A percentile compares a stretch with the other conserved stretches of the same genome.
Conservation (phyloP, 2,113 vertebrate genomes). For the Oriolus oriolus region DNA sequence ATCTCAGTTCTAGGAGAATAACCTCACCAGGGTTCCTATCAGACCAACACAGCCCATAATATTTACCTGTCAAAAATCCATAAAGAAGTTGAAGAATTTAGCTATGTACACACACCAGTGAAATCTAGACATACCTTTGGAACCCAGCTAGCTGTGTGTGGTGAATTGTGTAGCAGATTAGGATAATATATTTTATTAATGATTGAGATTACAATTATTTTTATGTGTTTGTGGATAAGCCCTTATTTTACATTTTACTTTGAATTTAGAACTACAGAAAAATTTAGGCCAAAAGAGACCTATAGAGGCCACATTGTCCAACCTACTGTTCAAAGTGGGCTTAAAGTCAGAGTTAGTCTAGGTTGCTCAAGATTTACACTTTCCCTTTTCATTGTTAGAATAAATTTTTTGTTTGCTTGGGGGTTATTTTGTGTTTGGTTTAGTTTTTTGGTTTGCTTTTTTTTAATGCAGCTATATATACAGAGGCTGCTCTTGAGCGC, state of each 20-base stretch:
- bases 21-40: neutral
- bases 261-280: neutral
- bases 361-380: neutral
- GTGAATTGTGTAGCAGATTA: neutral
- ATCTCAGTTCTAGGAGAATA: neutral
- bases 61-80: accelerated
- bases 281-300: neutral
- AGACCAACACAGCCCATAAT: neutral
- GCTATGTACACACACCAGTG: neutral
- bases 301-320: neutral
- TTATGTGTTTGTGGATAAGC: neutral
- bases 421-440: neutral
- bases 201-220: neutral
- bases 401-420: neutral
- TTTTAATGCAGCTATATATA: neutral
- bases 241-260: neutral
- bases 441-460: neutral
- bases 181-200: neutral
- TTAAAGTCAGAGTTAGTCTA: neutral
- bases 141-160: neutral
- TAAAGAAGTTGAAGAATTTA: neutral
- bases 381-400: neutral
- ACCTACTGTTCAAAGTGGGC: neutral
- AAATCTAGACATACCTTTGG: neutral
- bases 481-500: neutral